Conservation (phyloP, 2,113 vertebrate species). For the Notothenia rossii region DNA sequence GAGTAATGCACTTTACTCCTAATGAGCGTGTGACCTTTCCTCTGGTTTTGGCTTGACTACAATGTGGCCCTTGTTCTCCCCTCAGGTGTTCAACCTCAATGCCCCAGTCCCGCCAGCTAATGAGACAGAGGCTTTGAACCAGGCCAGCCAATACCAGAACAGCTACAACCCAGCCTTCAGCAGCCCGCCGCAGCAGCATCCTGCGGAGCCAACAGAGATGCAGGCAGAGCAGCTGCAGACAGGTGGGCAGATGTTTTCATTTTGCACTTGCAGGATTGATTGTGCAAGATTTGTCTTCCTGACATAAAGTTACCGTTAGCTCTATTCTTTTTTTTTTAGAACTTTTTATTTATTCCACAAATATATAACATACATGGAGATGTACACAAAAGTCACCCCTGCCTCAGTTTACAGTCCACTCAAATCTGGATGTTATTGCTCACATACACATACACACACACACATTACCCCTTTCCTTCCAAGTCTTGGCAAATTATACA, state of each 20-base stretch:
- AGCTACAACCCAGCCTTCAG: slow-evolving; percentile 94
- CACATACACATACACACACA: no score
- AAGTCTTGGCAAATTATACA: no score
- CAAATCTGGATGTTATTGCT: no score
- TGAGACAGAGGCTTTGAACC: slow-evolving; percentile 94
- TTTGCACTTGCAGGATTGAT: neutral
- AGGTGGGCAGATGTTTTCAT: slow-evolving; percentile 81
- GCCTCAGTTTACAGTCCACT: no score
- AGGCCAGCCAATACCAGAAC: slow-evolving; percentile 93
- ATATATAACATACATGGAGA: no score
- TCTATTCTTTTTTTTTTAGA: neutral
- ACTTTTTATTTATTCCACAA: no score
- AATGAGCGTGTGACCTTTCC: slow-evolving; percentile 52
- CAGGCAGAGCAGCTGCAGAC: slow-evolving; percentile 95
- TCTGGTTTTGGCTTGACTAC: slow-evolving; percentile 56
- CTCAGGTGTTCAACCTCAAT: slow-evolving; percentile 98
- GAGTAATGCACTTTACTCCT: slow-evolving; percentile 36
- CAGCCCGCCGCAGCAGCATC: slow-evolving; percentile 89
- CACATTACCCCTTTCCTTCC: no score
- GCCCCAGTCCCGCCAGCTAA: slow-evolving; percentile 96
- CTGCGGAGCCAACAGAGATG: slow-evolving; percentile 93
- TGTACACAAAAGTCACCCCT: no score
- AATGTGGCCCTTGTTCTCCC: slow-evolving; percentile 55
- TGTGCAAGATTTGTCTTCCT: neutral
- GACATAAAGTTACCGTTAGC: neutral